These are phyloP conservation scores for Apodemia hepburni DNA, from an alignment of 2,888 invertebrate genomes.

Conservation along the genomic window DNA sequence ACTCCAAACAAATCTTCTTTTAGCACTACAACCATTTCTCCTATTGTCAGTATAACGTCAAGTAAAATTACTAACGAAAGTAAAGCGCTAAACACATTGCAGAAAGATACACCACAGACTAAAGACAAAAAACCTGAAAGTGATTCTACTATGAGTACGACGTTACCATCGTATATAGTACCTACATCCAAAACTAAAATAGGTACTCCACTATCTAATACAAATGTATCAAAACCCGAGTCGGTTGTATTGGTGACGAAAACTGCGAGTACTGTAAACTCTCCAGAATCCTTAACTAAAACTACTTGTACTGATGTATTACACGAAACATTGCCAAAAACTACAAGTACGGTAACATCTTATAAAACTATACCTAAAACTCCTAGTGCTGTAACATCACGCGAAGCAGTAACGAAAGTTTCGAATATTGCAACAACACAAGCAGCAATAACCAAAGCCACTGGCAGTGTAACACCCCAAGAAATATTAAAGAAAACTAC, in stretches of 20 bases:
- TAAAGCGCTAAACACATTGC: neutral
- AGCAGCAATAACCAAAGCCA: neutral
- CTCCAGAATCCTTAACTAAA: neutral
- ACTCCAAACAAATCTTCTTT: neutral
- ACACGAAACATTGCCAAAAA: neutral
- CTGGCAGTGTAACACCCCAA: neutral
- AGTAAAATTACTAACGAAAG: slow-evolving; percentile 3
- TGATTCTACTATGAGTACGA: slow-evolving; percentile 33
- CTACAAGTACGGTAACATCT: neutral
- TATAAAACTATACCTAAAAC: neutral
- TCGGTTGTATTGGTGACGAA: neutral
- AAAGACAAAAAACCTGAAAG: slow-evolving; percentile 26
- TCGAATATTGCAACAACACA: neutral
- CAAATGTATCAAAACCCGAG: slow-evolving; percentile 21
- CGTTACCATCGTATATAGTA: slow-evolving; percentile 32
- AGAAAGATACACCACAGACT: slow-evolving; percentile 19
- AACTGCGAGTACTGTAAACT: neutral
- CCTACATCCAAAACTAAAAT: slow-evolving; percentile 35
- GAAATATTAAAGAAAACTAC: neutral
- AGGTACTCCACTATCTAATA: slow-evolving; percentile 29
- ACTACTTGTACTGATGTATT: neutral
- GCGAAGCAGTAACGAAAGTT: neutral
- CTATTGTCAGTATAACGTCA: neutral
- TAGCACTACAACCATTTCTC: neutral
- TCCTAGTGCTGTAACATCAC: neutral